phyloP scores from a whole-genome alignment of 2,113 vertebrate species.

The Oncorhynchus tshawytscha region DNA sequence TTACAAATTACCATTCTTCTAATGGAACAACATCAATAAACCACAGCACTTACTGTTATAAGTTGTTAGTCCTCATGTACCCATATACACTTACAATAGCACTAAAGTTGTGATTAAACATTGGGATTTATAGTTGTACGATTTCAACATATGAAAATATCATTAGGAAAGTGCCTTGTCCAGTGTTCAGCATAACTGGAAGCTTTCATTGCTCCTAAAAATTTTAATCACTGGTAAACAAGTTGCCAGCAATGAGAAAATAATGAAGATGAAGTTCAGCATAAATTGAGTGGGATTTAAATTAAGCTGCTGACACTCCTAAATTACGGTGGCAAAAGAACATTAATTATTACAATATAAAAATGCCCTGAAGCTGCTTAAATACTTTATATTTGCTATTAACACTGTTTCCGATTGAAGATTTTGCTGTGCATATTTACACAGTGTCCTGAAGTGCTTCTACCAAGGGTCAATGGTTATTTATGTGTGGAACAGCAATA shows the following conservation, averaged over 20 bases:
- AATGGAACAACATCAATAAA: conserved; percentile 64
- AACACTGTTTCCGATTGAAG: conserved; percentile 22
- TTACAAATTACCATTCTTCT: conserved; percentile 58
- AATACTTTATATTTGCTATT: conserved; percentile 28
- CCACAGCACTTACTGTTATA: conserved; percentile 35
- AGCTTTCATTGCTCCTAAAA: background rate
- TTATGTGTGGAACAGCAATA: background rate
- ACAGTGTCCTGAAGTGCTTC: conserved; percentile 19
- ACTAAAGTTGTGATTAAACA: background rate
- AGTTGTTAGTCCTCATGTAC: conserved; percentile 35
- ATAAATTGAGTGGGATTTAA: conserved; percentile 52
- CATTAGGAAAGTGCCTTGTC: background rate
- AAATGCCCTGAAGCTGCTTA: conserved; percentile 49
- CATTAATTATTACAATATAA: conserved; percentile 40
- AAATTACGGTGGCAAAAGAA: background rate
- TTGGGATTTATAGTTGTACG: conserved; percentile 37
- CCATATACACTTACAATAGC: conserved; percentile 15
- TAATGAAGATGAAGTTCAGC: conserved; percentile 71
- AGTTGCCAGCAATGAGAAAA: conserved; percentile 62
- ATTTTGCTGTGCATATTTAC: background rate
- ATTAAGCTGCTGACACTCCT: background rate
- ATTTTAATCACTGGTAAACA: conserved; percentile 44
- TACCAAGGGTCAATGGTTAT: too few relatives aligned
- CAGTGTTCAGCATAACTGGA: background rate
- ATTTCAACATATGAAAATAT: background rate